Base-by-base conservation (phyloP, 2,113 vertebrate species). In the Plectropomus leopardus region DNA sequence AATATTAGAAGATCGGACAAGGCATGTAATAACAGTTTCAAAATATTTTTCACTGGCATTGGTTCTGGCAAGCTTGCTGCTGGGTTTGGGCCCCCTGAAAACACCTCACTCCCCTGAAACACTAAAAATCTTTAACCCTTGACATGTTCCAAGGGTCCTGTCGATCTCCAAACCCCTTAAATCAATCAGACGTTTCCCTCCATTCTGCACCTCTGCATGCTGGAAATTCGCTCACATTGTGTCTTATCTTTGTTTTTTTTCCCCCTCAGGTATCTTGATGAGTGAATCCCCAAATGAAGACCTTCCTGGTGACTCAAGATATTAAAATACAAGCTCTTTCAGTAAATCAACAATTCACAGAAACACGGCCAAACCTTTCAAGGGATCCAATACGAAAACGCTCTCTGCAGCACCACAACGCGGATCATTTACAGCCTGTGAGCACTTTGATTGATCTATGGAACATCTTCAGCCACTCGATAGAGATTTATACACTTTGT, bases 401-500 rank as follows among this genome's bases (percentile, higher is more conserved):
- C 61, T 58, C 11, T 30, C 19, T 64, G 59, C 72, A 70, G n/a
- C 30, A 40, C 3, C 9, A 13, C 34, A 76, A 42, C 50, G 57
- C 7, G 11, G 28, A 80, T 74, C 13, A 54, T 79, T 75, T 42
- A 47, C 55, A 84, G 51, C 1, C 51, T 47, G 53, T 7, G 16
- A 67, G 57, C n/a, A 23, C 59, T 83, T 65, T 23, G 24, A 78
- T 70, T 80, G 76, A 87, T 84, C 53, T 28, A 10, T 65, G 63
- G 71, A 53, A 65, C 73, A 85, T 68, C 82, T 74, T 72, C 75
- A 53, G 30, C 26, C 30, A 40, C 40, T 51, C 26, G 13, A 47
- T 7, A 65, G 42, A 81, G 72, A 90, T 77, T 83, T 74, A 80
- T 53, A 28, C 51, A 45, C 68, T 82, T 59, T 85, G 40, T 78